Evolutionary conservation across 2,113 vertebrate species (phyloP).

Genomic region (Dunckerocampus dactyliophorus): DNA sequence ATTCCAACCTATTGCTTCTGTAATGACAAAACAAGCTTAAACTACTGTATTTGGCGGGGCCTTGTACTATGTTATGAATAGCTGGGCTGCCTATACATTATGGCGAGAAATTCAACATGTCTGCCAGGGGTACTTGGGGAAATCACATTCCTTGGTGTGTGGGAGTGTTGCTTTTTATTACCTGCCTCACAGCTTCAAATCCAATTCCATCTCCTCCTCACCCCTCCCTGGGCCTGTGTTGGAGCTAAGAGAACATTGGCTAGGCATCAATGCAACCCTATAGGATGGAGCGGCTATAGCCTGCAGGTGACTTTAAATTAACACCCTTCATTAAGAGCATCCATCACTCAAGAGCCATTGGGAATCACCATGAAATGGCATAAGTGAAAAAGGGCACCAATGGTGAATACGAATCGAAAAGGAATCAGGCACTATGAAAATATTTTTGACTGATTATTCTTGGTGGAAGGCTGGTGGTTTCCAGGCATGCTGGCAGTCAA

Average conservation of each 20-base stretch:
- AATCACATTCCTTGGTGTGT: slow-evolving; percentile 75
- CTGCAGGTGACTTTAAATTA: slow-evolving; percentile 72
- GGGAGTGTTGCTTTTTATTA: slow-evolving; percentile 75
- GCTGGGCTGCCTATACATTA: slow-evolving; percentile 64
- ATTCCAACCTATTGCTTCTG: slow-evolving; percentile 26
- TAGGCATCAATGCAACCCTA: slow-evolving; percentile 47
- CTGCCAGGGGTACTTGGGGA: slow-evolving; percentile 73
- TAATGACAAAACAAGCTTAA: slow-evolving; percentile 62
- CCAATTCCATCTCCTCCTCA: slow-evolving; percentile 66
- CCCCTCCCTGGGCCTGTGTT: slow-evolving; percentile 65
- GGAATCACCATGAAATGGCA: slow-evolving; percentile 39
- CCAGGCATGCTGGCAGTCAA: background rate
- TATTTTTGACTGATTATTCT: slow-evolving; percentile 29
- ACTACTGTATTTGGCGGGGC: slow-evolving; percentile 45
- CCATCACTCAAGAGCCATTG: slow-evolving; percentile 53
- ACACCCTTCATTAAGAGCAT: slow-evolving; percentile 69
- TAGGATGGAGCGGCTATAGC: slow-evolving; percentile 51
- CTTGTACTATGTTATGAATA: slow-evolving; percentile 64
- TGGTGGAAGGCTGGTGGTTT: slow-evolving; percentile 12
- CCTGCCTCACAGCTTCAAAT: slow-evolving; percentile 75
- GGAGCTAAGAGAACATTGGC: slow-evolving; percentile 58
- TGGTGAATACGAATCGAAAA: slow-evolving; percentile 23
- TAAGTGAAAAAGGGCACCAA: slow-evolving; percentile 33
- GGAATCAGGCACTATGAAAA: slow-evolving; percentile 33
- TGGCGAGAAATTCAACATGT: slow-evolving; percentile 69